Evolutionary conservation across 2,888 invertebrate genomes (phyloP), one percentile per base, ranked within the genome.

Genomic region (Copidosoma aretas): DNA sequence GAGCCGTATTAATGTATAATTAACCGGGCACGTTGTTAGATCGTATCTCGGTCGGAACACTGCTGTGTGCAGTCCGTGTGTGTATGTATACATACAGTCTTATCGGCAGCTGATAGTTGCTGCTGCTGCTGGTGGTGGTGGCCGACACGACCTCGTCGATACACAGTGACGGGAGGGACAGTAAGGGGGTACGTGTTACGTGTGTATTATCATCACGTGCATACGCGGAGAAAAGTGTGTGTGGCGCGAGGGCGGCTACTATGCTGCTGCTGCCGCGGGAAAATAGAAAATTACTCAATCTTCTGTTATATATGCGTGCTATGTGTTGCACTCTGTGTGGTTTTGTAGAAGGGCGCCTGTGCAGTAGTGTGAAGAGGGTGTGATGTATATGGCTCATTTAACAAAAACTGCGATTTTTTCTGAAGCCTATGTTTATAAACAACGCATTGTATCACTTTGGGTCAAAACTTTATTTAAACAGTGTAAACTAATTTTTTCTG

Each of bases 1-100:
- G 59, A 66, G 70, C 72, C 67, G 77, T 78, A 81, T 82, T 81
- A 82, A 82, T 81, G 78, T 81, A 81, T 82, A 82, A 82, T 82
- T 82, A 82, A 80, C 80, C 76, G 76, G 77, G 75, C 76, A 74
- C 78, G 75, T 77, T 79, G 80, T 79, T 60, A 79, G 82, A 82
- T 82, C 71, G 68, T 81, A 82, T 82, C 80, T 75, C 74, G 72
- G 19, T 24, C n/a, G 14, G 46, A 14, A 39, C 41, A 43, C 19
- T 17, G 49, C 56, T 10, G n/a, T 46, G 64, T 64, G 58, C 54
- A n/a, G n/a, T n/a, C n/a, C n/a, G n/a, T n/a, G 46, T 60, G 41
- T 54, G 52, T 53, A 32, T 32, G 32, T 19, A 49, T 43, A 19
- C 43, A 14, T 5, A 8, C 8, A 46, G 21, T 71, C 77, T 80